Conservation (phyloP, 2,113 vertebrate genomes). For the Vidua chalybeata region DNA sequence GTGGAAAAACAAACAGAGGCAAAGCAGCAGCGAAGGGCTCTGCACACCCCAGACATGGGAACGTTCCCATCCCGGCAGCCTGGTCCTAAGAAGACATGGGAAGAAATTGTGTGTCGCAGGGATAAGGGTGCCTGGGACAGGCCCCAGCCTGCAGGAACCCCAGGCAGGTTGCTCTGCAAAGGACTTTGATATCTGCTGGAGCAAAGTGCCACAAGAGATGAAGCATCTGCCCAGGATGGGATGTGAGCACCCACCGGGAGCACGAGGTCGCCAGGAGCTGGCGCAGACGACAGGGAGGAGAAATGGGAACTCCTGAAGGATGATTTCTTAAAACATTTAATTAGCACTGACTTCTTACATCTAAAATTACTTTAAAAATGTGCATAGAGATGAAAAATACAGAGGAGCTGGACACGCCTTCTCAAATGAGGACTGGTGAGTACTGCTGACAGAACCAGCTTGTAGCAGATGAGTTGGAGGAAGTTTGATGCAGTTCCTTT, state of each 20-base stretch:
- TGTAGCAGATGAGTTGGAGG: background rate
- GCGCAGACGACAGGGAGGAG: background rate
- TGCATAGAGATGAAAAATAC: slow-evolving; percentile 29
- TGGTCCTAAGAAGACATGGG: background rate
- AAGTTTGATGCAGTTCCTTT: background rate
- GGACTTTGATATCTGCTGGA: slow-evolving; percentile 24
- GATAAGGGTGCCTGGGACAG: background rate
- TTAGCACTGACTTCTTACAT: slow-evolving; percentile 25
- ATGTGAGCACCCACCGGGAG: background rate
- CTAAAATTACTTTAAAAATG: slow-evolving; percentile 18
- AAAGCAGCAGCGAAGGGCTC: background rate
- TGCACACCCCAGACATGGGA: background rate
- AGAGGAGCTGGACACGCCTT: background rate
- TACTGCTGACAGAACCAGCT: background rate
- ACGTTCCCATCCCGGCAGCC: background rate
- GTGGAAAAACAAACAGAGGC: background rate
- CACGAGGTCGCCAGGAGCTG: background rate
- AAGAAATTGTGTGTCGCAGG: background rate
- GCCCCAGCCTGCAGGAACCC: slow-evolving; percentile 33
- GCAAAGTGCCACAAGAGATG: background rate
- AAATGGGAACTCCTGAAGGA: slow-evolving; percentile 50
- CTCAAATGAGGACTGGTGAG: background rate
- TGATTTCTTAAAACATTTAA: slow-evolving; percentile 31
- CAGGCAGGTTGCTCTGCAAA: background rate
- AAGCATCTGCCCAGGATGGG: background rate